Evolutionary conservation across 2,113 vertebrate genomes (phyloP), one percentile per base, ranked within the genome.

Genomic region (Bos javanicus): DNA sequence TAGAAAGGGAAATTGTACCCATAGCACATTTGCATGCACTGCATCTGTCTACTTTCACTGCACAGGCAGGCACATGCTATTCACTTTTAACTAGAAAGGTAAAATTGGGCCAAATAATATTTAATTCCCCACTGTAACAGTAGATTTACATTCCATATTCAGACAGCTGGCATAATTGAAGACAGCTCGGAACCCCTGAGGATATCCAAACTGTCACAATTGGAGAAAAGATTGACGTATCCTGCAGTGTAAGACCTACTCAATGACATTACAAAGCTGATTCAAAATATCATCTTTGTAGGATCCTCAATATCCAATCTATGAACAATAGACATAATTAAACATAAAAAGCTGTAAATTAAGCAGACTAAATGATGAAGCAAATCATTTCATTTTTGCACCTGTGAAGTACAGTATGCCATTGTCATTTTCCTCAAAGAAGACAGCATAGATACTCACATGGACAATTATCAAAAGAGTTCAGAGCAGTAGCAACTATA

Each of bases 271-370:
- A 84, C 94, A 97, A 94, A 92, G 97, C 96, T 94, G 87, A 94
- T 97, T 97, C 89, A 96, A 98, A 98, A 97, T 96, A 94, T 36
- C 81, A 85, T 85, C 90, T 86, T 71, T 98, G n/a, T 82, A 91
- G 95, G 92, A 95, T 57, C 50, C 50, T 93, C 85, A 97, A 71
- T 92, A 98, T 88, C 84, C 97, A 98, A 96, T 98, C 95, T 98
- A 98, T 97, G 88, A 98, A 97, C 84, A 98, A 96, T 93, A 95
- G 10, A 97, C 78, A n/a, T 95, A 97, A 98, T 98, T 98, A 97
- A 97, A 98, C 95, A 97, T 87, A 98, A 97, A 97, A 97, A 94
- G 80, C 95, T 97, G 95, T 95, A 98, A 98, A 97, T 97, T 97
- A 94, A 59, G 83, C 89, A 91, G 91, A 52, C 96, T 93, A 95